phyloP scores from a whole-genome alignment of 2,888 invertebrate genomes.

The Tachina lurida region DNA sequence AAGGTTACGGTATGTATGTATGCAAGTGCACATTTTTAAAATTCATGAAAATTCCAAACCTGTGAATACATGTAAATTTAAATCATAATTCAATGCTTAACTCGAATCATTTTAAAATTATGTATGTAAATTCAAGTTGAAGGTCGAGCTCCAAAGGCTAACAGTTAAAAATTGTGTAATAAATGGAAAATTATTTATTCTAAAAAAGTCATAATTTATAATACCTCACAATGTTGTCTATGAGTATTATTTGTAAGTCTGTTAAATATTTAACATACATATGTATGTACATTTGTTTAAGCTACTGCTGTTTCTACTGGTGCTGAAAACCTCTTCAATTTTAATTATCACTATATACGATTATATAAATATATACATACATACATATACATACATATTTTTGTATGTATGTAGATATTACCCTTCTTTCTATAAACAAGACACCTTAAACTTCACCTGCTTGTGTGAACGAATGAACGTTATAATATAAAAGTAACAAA shows the following conservation, averaged over 20 bases:
- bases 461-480: neutral
- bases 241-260: neutral
- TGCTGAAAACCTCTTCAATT: constrained; percentile 50
- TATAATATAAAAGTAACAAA: constrained; percentile 50
- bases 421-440: constrained; percentile 28
- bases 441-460: constrained; percentile 28
- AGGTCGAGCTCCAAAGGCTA: constrained; percentile 57
- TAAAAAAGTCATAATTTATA: neutral
- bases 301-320: constrained; percentile 6
- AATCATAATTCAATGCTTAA: neutral
- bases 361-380: constrained; percentile 46
- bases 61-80: neutral
- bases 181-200: constrained; percentile 12
- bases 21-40: no score
- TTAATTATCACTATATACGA: constrained; percentile 43
- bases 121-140: constrained; percentile 55
- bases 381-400: constrained; percentile 41
- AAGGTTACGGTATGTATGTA: no score
- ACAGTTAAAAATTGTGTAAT: constrained; percentile 23
- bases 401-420: no score
- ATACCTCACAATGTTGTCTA: neutral
- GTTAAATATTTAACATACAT: neutral
- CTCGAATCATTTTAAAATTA: neutral
- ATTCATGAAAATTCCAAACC: neutral
- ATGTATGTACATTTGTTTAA: neutral